Percentiles rank a stretch among this genome's conserved stretches.
Conservation (phyloP, 2,888 invertebrate genomes). For the Timema cristinae region DNA sequence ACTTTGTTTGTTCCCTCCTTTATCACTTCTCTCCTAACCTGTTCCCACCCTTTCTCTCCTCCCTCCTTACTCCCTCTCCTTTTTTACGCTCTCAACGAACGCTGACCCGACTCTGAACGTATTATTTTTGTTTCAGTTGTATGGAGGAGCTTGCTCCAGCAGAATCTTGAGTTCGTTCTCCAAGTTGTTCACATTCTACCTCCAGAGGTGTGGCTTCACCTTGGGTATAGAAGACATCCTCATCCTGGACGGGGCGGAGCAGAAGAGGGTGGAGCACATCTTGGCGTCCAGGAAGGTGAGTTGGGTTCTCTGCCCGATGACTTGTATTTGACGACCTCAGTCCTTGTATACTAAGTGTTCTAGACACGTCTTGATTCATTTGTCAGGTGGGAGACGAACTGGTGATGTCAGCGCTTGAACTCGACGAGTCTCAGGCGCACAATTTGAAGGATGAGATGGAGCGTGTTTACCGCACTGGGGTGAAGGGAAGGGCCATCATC, state of each 20-base stretch:
- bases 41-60: too few relatives aligned
- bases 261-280: constrained; percentile 63
- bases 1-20: too few relatives aligned
- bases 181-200: constrained; percentile 83
- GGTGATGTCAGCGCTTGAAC: constrained; percentile 65
- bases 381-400: constrained; percentile 56
- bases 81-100: too few relatives aligned
- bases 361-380: neutral
- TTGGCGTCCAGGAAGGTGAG: constrained; percentile 51
- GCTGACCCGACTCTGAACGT: too few relatives aligned
- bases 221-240: constrained; percentile 94
- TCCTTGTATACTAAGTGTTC: neutral
- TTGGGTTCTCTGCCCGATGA: neutral
- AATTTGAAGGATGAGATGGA: constrained; percentile 64
- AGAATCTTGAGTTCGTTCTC: constrained; percentile 83
- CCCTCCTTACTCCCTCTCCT: too few relatives aligned
- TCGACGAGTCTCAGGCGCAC: constrained; percentile 55
- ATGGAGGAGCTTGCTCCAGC: constrained; percentile 83
- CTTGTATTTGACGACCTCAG: neutral
- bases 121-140: constrained; percentile 55
- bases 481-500: constrained; percentile 64
- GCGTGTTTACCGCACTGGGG: constrained; percentile 58
- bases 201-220: constrained; percentile 91
- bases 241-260: constrained; percentile 68
- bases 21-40: too few relatives aligned